Conservation (phyloP, 2,113 vertebrate species). For the Pterocles gutturalis region DNA sequence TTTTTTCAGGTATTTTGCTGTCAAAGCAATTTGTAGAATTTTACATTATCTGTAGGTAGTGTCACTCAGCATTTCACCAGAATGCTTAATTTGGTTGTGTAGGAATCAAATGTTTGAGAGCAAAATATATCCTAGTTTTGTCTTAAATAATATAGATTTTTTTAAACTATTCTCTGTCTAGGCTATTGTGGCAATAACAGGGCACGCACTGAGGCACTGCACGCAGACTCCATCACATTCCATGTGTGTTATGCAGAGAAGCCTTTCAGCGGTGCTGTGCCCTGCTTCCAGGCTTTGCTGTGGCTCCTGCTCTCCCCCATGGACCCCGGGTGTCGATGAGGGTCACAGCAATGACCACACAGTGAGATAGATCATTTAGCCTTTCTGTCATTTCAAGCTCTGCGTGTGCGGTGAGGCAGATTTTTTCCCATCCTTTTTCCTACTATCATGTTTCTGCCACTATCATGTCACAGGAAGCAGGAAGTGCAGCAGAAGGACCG, state of each 20-base stretch:
- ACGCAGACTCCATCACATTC: background rate
- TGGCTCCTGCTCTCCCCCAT: background rate
- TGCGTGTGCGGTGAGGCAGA: background rate
- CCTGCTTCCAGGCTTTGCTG: background rate
- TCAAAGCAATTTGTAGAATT: background rate
- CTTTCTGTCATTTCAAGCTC: background rate
- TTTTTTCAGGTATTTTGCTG: background rate
- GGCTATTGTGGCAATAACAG: background rate
- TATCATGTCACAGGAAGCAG: background rate
- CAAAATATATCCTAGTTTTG: background rate
- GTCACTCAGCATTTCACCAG: background rate
- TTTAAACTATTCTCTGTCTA: background rate
- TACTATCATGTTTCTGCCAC: background rate
- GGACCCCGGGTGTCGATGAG: background rate
- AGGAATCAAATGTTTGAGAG: background rate
- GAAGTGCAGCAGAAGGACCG: background rate
- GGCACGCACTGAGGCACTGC: background rate
- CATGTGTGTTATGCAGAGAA: background rate
- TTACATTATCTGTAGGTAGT: background rate
- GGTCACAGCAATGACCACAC: background rate
- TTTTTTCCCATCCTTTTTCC: background rate
- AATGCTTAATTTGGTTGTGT: background rate
- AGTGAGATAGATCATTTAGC: background rate
- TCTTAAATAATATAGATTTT: background rate
- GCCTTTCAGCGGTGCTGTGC: background rate